Percentiles rank a stretch among this genome's conserved stretches.
phyloP scores from a whole-genome alignment of 2,797 vertebrate species.

The Gorsachius magnificus region DNA sequence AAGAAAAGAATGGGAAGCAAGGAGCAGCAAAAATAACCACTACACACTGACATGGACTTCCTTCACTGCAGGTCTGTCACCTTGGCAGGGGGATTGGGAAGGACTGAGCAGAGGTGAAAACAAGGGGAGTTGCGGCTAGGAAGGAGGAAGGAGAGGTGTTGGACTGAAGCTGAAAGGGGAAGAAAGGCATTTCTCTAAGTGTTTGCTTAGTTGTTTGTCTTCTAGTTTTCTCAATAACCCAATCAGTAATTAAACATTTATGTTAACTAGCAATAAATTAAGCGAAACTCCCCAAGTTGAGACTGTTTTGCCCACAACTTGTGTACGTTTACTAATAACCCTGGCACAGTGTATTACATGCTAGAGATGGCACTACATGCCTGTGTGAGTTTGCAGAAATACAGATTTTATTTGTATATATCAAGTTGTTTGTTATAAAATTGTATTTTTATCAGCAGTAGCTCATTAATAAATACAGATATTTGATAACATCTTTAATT shows the following conservation, averaged over 20 bases:
- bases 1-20: not conserved
- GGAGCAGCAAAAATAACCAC: not conserved
- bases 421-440: not conserved
- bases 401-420: not conserved
- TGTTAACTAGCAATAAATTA: not conserved
- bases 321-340: not conserved
- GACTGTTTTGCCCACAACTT: not conserved
- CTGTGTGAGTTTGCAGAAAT: not conserved
- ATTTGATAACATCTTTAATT: not conserved
- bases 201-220: not conserved
- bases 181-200: not conserved
- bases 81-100: not conserved
- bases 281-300: not conserved
- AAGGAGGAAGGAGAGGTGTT: not conserved
- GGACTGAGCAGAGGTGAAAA: not conserved
- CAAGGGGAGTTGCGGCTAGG: not conserved
- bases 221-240: not conserved
- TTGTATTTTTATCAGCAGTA: not conserved
- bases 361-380: not conserved
- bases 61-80: fast-evolving
- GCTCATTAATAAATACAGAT: not conserved
- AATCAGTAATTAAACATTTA: not conserved
- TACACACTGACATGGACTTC: not conserved
- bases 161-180: not conserved
- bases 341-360: not conserved